Percentiles rank a stretch among this genome's conserved stretches.
Conservation (phyloP, 2,113 vertebrate species). For the Anas platyrhynchos region DNA sequence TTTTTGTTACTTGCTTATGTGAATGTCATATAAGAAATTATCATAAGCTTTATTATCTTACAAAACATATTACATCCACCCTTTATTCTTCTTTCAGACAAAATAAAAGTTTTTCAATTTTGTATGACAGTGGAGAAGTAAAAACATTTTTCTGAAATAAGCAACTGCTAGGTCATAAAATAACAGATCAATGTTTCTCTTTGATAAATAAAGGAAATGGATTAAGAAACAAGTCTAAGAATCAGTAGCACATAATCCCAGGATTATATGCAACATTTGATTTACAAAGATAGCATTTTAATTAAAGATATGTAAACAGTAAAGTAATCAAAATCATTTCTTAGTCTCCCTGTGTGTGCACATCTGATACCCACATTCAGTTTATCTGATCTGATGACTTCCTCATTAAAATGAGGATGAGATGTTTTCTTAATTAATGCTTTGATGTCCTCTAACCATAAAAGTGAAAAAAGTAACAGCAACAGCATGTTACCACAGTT, state of each 20-base stretch:
- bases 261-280: conserved; percentile 13
- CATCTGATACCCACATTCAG: not conserved
- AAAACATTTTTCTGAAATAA: not conserved
- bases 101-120: rapidly evolving
- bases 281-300: conserved; percentile 28
- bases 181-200: not conserved
- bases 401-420: not conserved
- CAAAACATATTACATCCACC: not conserved
- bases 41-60: not conserved
- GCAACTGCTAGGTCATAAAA: not conserved
- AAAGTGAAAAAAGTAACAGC: not conserved
- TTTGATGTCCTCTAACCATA: conserved; percentile 25
- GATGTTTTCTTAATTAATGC: not conserved
- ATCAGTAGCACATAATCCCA: conserved; percentile 34
- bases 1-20: not conserved
- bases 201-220: not conserved
- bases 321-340: conserved; percentile 23
- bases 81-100: not conserved
- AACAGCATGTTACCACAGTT: not conserved
- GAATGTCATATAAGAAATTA: not conserved
- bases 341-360: not conserved
- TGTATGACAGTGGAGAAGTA: not conserved
- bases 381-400: not conserved
- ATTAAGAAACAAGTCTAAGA: not conserved
- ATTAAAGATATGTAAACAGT: conserved; percentile 42